Percentiles rank a stretch among this genome's conserved stretches.
These are phyloP conservation scores for Sardina pilchardus DNA, from an alignment of 2,113 vertebrate species.

Conservation along the genomic window DNA sequence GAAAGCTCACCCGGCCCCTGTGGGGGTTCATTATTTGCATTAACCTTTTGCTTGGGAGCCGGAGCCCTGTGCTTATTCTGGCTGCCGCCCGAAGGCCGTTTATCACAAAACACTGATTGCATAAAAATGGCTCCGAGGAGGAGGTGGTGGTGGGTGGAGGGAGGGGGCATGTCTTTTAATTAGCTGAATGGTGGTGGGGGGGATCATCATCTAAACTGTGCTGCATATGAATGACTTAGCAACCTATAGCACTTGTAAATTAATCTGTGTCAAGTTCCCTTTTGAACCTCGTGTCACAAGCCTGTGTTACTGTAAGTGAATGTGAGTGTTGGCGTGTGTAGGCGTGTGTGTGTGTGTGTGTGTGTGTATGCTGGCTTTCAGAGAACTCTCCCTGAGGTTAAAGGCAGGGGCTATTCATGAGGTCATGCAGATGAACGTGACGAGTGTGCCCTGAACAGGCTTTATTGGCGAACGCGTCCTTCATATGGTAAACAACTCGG, in stretches of 20 bases:
- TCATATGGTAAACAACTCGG: neutral
- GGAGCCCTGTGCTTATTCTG: constrained; percentile 25
- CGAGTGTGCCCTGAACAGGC: neutral
- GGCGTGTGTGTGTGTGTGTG: constrained; percentile 3
- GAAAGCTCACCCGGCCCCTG: constrained; percentile 28
- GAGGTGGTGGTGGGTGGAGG: too few relatives aligned
- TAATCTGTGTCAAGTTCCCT: constrained; percentile 8
- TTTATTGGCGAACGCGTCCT: neutral
- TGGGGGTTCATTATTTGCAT: constrained; percentile 50
- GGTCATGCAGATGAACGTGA: neutral
- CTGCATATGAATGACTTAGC: neutral
- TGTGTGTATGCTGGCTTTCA: constrained; percentile 6
- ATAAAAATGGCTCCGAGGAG: constrained; percentile 20
- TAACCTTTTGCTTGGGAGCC: constrained; percentile 47
- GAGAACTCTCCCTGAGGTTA: neutral
- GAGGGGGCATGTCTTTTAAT: neutral
- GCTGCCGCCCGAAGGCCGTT: constrained; percentile 27
- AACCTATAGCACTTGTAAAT: constrained; percentile 12
- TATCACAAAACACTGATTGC: constrained; percentile 29
- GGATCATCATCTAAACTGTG: constrained; percentile 21
- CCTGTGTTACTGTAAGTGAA: neutral
- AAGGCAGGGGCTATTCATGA: neutral
- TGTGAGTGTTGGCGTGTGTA: neutral
- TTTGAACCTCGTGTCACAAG: neutral
- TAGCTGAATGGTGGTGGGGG: neutral